Evolutionary conservation across 2,113 vertebrate genomes (phyloP).

Genomic region (Phylloscopus trochilus): DNA sequence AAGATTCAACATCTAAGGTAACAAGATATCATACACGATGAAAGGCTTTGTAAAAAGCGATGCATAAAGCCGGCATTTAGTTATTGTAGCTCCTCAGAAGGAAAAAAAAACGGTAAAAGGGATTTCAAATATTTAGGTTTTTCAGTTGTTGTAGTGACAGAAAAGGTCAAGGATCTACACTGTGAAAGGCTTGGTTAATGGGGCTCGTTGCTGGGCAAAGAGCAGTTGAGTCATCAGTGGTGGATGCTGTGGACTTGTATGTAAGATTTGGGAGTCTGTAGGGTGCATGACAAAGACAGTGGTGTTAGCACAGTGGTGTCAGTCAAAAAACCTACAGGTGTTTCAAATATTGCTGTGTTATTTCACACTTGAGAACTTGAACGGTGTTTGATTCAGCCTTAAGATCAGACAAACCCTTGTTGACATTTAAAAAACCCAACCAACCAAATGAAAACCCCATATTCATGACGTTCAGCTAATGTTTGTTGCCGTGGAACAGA

Average conservation of each 20-base stretch:
- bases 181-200: neutral
- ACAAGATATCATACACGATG: neutral
- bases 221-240: neutral
- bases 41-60: slow-evolving; percentile 2
- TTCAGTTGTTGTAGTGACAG: neutral
- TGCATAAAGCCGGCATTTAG: neutral
- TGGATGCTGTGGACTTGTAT: neutral
- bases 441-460: neutral
- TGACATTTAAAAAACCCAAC: neutral
- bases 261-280: neutral
- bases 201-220: neutral
- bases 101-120: neutral
- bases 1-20: slow-evolving; percentile 64
- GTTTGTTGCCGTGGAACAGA: slow-evolving; percentile 45
- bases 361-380: neutral
- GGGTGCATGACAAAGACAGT: neutral
- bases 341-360: neutral
- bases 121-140: neutral
- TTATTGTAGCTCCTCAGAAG: neutral
- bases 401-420: neutral
- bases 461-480: slow-evolving; percentile 26
- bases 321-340: neutral
- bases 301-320: neutral
- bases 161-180: neutral
- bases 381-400: neutral